A percentile compares a stretch with the other conserved stretches of the same genome.
phyloP scores from a whole-genome alignment of 1,140 invertebrate species.

The Brachionus angularis region DNA sequence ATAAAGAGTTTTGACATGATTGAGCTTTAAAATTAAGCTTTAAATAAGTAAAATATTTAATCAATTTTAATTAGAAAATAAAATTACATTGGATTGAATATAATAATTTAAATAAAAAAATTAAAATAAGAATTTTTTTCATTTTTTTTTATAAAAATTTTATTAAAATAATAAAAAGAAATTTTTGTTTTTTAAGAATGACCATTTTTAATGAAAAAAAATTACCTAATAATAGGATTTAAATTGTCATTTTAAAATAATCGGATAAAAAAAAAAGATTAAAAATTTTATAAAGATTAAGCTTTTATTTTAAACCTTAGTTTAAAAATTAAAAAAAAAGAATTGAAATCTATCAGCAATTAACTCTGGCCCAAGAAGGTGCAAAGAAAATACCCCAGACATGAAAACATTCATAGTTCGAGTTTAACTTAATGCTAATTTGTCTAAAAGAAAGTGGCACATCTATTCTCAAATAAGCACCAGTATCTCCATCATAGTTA shows the following conservation, averaged over 20 bases:
- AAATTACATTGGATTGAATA: not conserved
- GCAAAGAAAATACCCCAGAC: constrained; percentile 14
- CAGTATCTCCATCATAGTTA: not conserved
- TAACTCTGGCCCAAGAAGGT: constrained; percentile 29
- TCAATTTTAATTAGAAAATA: not conserved
- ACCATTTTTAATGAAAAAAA: not conserved
- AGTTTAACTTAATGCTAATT: constrained; percentile 1
- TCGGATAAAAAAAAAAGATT: constrained; percentile 4
- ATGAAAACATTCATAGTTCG: constrained; percentile 19
- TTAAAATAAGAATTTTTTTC: not conserved
- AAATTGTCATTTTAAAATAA: not conserved
- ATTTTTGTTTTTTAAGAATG: not conserved
- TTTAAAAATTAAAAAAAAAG: not conserved
- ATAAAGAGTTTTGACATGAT: not conserved
- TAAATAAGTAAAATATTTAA: not conserved
- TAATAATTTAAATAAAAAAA: too few species aligned
- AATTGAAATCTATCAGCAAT: not conserved
- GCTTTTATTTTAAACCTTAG: not conserved
- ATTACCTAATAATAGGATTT: constrained; percentile 4
- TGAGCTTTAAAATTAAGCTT: not conserved
- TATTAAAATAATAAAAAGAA: not conserved
- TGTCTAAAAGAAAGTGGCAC: not conserved
- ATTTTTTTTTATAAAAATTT: not conserved
- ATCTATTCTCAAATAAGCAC: not conserved
- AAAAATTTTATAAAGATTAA: constrained; percentile 1